Percentiles rank a stretch among this genome's conserved stretches.
Conservation (phyloP, 2,113 vertebrate species). For the Pseudonaja textilis region DNA sequence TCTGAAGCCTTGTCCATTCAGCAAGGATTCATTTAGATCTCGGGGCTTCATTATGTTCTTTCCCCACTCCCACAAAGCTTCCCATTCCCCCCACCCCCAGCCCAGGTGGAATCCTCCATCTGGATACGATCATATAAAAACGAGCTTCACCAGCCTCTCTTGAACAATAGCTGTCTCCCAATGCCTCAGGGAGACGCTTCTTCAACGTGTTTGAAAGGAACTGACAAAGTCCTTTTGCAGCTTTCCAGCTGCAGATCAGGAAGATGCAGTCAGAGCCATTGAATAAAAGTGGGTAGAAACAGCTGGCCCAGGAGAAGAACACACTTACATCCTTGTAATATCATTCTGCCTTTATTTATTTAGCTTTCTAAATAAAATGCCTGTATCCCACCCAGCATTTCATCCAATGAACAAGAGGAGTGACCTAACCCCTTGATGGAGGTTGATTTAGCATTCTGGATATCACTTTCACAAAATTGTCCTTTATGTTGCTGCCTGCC, state of each 20-base stretch:
- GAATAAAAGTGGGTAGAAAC: conserved; percentile 9
- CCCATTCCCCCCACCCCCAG: neutral
- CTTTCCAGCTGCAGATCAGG: conserved; percentile 18
- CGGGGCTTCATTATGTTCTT: neutral
- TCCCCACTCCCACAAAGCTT: neutral
- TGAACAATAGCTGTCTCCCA: conserved; percentile 19
- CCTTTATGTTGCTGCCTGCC: neutral
- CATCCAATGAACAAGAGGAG: neutral
- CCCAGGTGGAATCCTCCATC: conserved; percentile 4
- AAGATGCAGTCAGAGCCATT: neutral
- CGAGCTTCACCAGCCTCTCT: conserved; percentile 6
- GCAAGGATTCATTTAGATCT: neutral
- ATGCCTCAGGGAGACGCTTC: conserved; percentile 16
- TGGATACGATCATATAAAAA: conserved; percentile 16
- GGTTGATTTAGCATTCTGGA: neutral
- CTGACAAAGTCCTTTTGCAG: conserved; percentile 25
- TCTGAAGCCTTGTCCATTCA: neutral
- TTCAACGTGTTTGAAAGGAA: conserved; percentile 12
- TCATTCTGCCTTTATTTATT: neutral
- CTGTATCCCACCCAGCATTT: neutral
- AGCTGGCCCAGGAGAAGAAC: neutral
- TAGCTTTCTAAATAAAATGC: neutral
- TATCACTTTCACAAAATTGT: neutral
- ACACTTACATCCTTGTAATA: neutral
- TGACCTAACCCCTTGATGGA: neutral